Evolutionary conservation across 2,888 invertebrate species (phyloP), one percentile per base, ranked within the genome.

Genomic region (Mycalesis mineus): DNA sequence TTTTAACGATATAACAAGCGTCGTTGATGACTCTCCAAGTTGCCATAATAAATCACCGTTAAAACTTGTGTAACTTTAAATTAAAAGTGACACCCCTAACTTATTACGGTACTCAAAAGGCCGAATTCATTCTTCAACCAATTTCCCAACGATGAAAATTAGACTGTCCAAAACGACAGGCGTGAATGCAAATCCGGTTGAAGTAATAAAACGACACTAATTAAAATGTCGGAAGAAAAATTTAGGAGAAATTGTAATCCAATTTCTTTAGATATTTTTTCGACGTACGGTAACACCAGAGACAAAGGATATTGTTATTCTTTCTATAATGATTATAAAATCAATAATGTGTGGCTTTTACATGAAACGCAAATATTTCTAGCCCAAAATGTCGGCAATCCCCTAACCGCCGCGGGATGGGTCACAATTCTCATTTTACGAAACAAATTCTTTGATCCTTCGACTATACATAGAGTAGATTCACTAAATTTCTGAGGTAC

Each of bases 161-260:
- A 80, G 80, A 72, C 72, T 72, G 72, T 73, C 73, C 77, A 76
- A 74, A 75, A 79, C 76, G 76, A 71, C 74, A 72, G 78, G 75
- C 78, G 80, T 69, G 74, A 79, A 83, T 75, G 73, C 80, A 82
- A 83, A 84, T 83, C 84, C 77, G 82, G 83, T 84, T 84, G 79
- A 74, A 78, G 78, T 79, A 82, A 80, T 80, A 77, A 83, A 82
- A 81, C 73, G 76, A 69, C 77, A 75, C 78, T 50, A 54, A 60
- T 57, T 60, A 57, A 57, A 56, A 36, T 28, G 37, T 8, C 17
- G 17, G 4, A 15, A 50, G 44, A 7, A 33, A 41, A 41, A 14
- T 40, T 50, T 14, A 37, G 39, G 37, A 39, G 29, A 5, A 45
- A n/a, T 39, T 28, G 13, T 8, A 29, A 44, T 29, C n/a, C n/a